A percentile compares a stretch with the other conserved stretches of the same genome.
These are phyloP conservation scores for Aleiodes sp. DNA, from an alignment of 1,140 invertebrate species.

Conservation along the genomic window DNA sequence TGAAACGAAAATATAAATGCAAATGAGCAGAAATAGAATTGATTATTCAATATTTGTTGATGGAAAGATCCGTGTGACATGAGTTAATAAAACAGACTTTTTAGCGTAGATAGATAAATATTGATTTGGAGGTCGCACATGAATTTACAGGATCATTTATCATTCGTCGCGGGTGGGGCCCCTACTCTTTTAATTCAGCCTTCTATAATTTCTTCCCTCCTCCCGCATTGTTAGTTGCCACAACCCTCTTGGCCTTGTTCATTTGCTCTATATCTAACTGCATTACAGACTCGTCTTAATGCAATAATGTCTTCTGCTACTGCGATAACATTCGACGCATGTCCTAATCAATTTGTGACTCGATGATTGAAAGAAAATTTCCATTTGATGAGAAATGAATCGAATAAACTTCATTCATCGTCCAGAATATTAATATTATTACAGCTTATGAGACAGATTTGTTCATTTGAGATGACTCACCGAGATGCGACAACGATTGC, in stretches of 20 bases:
- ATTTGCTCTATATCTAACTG: neutral
- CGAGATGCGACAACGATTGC: constrained; percentile 61
- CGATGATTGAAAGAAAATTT: neutral
- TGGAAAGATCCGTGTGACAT: too few species aligned
- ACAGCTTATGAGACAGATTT: too few species aligned
- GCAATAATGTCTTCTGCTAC: neutral
- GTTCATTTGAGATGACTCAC: constrained; percentile 49
- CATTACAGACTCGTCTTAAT: neutral
- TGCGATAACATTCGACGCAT: constrained; percentile 7
- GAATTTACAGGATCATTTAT: constrained; percentile 20
- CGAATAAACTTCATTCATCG: too few species aligned
- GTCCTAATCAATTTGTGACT: neutral
- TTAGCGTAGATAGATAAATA: neutral
- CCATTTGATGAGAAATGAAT: neutral
- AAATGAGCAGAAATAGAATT: too few species aligned
- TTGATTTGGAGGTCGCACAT: neutral
- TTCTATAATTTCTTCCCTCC: neutral
- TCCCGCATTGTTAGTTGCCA: neutral
- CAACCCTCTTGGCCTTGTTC: neutral
- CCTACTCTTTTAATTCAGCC: neutral
- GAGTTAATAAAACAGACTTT: neutral
- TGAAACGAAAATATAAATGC: too few species aligned
- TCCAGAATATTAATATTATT: too few species aligned
- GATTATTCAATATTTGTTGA: too few species aligned
- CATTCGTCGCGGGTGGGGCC: neutral